These are phyloP conservation scores for Chironex yamaguchii DNA, from an alignment of 30 jellyfish, hydroid and myxozoan species.

Conservation along the genomic window DNA sequence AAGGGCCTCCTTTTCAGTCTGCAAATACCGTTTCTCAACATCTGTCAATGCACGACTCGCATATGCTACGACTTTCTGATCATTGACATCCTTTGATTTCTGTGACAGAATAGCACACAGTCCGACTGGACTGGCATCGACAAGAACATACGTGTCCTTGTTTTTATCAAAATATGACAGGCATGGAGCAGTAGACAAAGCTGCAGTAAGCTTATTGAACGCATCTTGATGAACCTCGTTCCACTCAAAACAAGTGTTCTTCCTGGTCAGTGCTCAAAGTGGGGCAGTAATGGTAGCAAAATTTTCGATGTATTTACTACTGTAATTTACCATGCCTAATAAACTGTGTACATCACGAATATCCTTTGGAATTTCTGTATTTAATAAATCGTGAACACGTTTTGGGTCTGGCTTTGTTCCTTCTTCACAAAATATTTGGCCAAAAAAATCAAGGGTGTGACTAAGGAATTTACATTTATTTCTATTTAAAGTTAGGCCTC, in stretches of 20 bases:
- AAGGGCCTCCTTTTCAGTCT: constrained; percentile 18
- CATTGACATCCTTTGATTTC: constrained; percentile 33
- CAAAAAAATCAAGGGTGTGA: constrained; percentile 49
- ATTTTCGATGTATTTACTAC: constrained; percentile 18
- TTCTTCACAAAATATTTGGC: constrained; percentile 27
- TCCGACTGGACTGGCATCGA: constrained; percentile 62
- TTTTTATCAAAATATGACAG: constrained; percentile 54
- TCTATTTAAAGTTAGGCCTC: constrained; percentile 27
- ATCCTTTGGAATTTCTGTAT: constrained; percentile 30
- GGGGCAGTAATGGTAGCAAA: constrained; percentile 51
- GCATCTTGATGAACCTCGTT: constrained; percentile 21
- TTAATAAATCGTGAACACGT: neutral
- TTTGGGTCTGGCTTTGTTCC: constrained; percentile 58
- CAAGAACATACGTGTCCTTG: constrained; percentile 37
- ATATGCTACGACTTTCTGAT: constrained; percentile 53
- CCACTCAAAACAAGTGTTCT: constrained; percentile 44
- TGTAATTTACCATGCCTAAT: constrained; percentile 54
- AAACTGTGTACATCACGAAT: constrained; percentile 32
- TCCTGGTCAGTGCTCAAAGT: constrained; percentile 23
- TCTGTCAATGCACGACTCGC: constrained; percentile 58
- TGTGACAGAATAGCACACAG: constrained; percentile 43
- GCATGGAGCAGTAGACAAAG: constrained; percentile 45
- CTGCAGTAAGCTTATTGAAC: constrained; percentile 2
- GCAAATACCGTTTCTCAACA: constrained; percentile 29
- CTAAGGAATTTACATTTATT: constrained; percentile 58